Percentiles rank a stretch among this genome's conserved stretches.
Conservation (phyloP, 2,888 invertebrate genomes). For the Drosophila borborema region DNA sequence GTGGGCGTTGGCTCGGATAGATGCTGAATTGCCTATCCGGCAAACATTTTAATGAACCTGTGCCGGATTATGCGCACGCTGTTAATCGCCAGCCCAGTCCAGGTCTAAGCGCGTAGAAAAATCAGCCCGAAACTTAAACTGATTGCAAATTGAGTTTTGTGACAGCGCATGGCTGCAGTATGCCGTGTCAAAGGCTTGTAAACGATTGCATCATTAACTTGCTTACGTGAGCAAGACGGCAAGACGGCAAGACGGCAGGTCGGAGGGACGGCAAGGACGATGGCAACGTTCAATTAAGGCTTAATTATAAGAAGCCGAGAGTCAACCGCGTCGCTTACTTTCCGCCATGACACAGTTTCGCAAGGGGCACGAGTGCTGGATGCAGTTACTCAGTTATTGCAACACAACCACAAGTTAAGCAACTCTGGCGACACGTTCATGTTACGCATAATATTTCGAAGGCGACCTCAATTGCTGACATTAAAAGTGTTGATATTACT, state of each 20-base stretch:
- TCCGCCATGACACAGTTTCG: conserved; percentile 47
- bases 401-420: conserved; percentile 4
- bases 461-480: conserved; percentile 12
- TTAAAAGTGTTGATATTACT: conserved; percentile 3
- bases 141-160: conserved; percentile 36
- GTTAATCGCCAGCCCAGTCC: conserved; percentile 28
- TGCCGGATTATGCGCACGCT: conserved; percentile 35
- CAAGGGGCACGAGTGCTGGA: not conserved
- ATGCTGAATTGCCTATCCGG: conserved; percentile 18
- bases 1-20: conserved; percentile 19
- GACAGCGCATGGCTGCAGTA: conserved; percentile 21
- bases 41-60: conserved; percentile 60
- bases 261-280: conserved; percentile 14
- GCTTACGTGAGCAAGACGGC: conserved; percentile 51
- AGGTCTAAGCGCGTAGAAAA: conserved; percentile 11
- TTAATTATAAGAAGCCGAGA: conserved; percentile 64
- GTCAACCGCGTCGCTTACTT: conserved; percentile 45
- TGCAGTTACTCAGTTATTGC: conserved; percentile 61
- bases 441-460: conserved; percentile 23
- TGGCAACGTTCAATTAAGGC: conserved; percentile 66
- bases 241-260: no score
- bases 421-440: conserved; percentile 5
- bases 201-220: conserved; percentile 76
- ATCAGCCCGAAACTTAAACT: conserved; percentile 40
- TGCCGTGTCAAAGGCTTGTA: conserved; percentile 71